Evolutionary conservation across 2,797 vertebrate genomes (phyloP).

Genomic region (Mallotus villosus): DNA sequence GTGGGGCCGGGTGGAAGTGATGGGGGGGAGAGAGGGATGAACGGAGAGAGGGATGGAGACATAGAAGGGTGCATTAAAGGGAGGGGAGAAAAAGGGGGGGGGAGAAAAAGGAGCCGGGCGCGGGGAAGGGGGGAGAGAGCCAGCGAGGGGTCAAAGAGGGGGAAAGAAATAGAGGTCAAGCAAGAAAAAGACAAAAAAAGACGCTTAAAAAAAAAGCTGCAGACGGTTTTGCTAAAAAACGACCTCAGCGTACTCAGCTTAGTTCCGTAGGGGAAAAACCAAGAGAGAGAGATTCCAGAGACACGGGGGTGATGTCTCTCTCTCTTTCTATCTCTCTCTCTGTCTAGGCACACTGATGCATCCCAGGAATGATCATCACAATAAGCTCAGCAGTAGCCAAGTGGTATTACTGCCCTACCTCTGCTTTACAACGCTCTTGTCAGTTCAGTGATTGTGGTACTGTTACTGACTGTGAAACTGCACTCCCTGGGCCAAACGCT

Average conservation of each 20-base stretch:
- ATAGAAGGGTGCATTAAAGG: not conserved
- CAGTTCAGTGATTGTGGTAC: conserved; percentile 33
- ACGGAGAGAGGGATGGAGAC: conserved; percentile 31
- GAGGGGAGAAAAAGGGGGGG: not conserved
- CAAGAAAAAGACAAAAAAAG: not conserved
- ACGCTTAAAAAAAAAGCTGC: not conserved
- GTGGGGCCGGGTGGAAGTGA: conserved; percentile 34
- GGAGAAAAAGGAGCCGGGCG: conserved; percentile 7
- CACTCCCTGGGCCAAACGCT: conserved; percentile 18
- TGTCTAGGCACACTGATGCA: conserved; percentile 6
- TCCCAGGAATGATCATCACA: conserved; percentile 17
- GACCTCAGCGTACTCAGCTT: not conserved
- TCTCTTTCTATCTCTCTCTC: too few relatives aligned
- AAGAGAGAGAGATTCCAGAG: not conserved
- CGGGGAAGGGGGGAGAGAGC: not conserved
- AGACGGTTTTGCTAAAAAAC: not conserved
- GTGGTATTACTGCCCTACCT: conserved; percentile 35
- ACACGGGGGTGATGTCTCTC: not conserved
- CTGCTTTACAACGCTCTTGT: conserved; percentile 40
- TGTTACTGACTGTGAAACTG: conserved; percentile 10
- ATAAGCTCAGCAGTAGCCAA: conserved; percentile 11
- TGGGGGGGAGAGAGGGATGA: not conserved
- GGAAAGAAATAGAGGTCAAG: not conserved
- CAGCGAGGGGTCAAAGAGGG: not conserved
- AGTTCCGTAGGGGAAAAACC: not conserved